Base-by-base conservation (phyloP, 2,797 vertebrate genomes). In the Vespertilio murinus region DNA sequence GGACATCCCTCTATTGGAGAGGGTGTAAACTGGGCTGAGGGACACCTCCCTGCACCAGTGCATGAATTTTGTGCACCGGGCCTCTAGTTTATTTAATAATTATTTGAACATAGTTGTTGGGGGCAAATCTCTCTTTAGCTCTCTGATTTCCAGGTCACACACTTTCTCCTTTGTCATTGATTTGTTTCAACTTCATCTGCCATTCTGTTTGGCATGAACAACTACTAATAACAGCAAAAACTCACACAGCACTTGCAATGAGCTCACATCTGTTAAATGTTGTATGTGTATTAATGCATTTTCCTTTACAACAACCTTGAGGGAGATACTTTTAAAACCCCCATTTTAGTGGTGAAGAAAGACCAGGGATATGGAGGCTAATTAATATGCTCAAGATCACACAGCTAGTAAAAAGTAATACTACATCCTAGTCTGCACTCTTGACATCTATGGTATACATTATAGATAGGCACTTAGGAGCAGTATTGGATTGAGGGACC, bases 271-370 rank as follows among this genome's bases (percentile, higher is more conserved):
- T 0, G 0, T 28, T 69, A 25, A 93, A 23, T 14, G 8, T n/a
- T 25, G 40, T 35, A n/a, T 17, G 18, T 25, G 25, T 20, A 33
- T 11, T 13, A 56, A 79, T 23, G 5, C 22, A 38, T 20, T 65
- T 70, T 40, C 35, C 33, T 40, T 70, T 30, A 3, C 22, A 71
- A 52, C 33, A 94, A 25, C 10, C 5, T 49, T 6, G 23, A 71
- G 30, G 35, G 28, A 16, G 17, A 10, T 65, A 47, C 28, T 75
- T 10, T 30, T 69, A 45, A 10, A 25, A 61, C 3, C 8, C 73
- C 30, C 33, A 64, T 54, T 92, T 90, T 42, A 56, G n/a, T 80
- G 35, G 83, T 84, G 74, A 80, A 67, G 82, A 82, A 80, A 90
- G 22, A 83, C 17, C 35, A 16, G 70, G 75, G 13, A 70, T 25